Evolutionary conservation across 2,113 vertebrate species (phyloP), one percentile per base, ranked within the genome.

Genomic region (Tachycineta bicolor): DNA sequence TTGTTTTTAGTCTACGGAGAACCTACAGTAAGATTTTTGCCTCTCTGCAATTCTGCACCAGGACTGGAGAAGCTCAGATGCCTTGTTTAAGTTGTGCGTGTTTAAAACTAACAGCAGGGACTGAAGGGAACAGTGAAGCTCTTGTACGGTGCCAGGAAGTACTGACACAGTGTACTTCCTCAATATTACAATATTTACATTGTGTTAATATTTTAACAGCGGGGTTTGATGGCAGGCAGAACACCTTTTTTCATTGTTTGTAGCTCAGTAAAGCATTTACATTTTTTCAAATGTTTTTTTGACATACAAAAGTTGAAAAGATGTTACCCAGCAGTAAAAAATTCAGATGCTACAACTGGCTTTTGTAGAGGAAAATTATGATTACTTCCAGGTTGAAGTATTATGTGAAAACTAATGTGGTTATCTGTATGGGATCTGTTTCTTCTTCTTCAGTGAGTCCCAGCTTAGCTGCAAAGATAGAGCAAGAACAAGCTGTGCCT

Each of bases 101-200:
- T 92, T 95, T 96, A 94, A 95, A 97, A 96, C 77, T 93, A 96
- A 94, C 92, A 96, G 94, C 93, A 93, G 90, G 90, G 93, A 85
- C 82, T 90, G 92, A 67, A 94, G 74, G 43, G 89, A 96, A 97
- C 96, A 97, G 91, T 96, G 96, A 93, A 92, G 93, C 94, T 94
- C 92, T 97, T 96, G 91, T 96, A 50, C 0, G 3, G 81, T 94
- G 96, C 96, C 96, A 96, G 94, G 95, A 97, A 96, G 96, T 90
- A 91, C 93, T 96, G 96, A 97, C 95, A 97, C 92, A 95, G 90
- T 93, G 96, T 94, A 94, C 93, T 97, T 97, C 97, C 96, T 97
- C 94, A 87, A 93, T 95, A 96, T 95, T 96, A 96, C 96, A 96
- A 94, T 96, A 95, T 96, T 96, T 96, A 97, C 89, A 95, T 94